These are phyloP conservation scores for Temnothorax ravouxi DNA, from an alignment of 2,888 invertebrate genomes.

Conservation along the genomic window DNA sequence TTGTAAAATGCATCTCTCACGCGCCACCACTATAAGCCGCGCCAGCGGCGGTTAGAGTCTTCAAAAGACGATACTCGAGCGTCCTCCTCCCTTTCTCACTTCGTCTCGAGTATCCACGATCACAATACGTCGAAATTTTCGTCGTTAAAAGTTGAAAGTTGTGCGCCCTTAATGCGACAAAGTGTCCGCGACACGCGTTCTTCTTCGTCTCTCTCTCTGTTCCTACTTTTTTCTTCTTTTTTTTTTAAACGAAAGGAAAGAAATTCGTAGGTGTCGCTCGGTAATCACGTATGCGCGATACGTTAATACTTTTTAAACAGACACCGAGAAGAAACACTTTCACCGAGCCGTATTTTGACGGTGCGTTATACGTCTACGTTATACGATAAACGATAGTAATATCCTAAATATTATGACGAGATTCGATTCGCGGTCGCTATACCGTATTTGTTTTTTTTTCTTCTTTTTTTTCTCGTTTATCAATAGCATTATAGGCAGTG, in stretches of 20 bases:
- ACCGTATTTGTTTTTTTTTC: slow-evolving; percentile 8
- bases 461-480: slow-evolving; percentile 43
- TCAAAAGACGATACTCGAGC: slow-evolving; percentile 50
- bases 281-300: slow-evolving; percentile 41
- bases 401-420: slow-evolving; percentile 60
- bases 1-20: slow-evolving; percentile 71
- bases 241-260: slow-evolving; percentile 64
- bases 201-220: slow-evolving; percentile 21
- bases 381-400: slow-evolving; percentile 50
- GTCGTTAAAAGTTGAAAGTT: slow-evolving; percentile 63
- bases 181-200: slow-evolving; percentile 47
- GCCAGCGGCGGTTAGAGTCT: slow-evolving; percentile 37
- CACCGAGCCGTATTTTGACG: slow-evolving; percentile 39
- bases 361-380: slow-evolving; percentile 37
- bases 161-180: slow-evolving; percentile 69
- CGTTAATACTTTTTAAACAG: slow-evolving; percentile 51
- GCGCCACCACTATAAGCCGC: slow-evolving; percentile 53
- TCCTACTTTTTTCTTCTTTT: neutral
- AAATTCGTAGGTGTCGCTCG: slow-evolving; percentile 66
- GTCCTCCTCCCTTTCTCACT: slow-evolving; percentile 17
- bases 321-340: slow-evolving; percentile 48
- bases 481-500: slow-evolving; percentile 73
- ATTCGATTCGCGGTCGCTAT: slow-evolving; percentile 59
- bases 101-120: slow-evolving; percentile 40
- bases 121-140: slow-evolving; percentile 49